Conservation (phyloP, 2,888 invertebrate species). For the Melipona beecheii region DNA sequence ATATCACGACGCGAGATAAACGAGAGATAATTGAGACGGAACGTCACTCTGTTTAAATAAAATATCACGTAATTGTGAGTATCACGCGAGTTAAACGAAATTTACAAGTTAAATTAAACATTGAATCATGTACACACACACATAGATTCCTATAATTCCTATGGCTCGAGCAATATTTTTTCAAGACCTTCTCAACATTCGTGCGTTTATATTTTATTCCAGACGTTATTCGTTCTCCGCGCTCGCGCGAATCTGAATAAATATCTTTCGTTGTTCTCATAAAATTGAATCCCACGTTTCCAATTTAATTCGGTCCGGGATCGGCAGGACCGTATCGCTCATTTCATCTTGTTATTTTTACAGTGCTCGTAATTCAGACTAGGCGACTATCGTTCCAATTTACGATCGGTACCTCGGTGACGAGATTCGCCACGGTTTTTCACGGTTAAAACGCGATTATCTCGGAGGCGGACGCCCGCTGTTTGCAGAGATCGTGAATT, state of each 20-base stretch:
- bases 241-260: neutral
- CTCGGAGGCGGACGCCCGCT: neutral
- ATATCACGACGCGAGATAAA: too few species aligned
- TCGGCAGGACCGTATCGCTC: neutral
- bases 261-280: neutral
- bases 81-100: too few species aligned
- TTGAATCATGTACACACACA: too few species aligned
- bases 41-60: too few species aligned
- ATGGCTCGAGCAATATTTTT: neutral
- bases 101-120: too few species aligned
- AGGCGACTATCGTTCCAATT: neutral
- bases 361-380: neutral
- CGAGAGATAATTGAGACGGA: too few species aligned
- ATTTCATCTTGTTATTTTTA: neutral
- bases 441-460: slow-evolving; percentile 35
- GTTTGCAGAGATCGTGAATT: slow-evolving; percentile 51
- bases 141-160: too few species aligned
- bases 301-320: neutral
- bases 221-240: neutral
- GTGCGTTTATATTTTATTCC: neutral
- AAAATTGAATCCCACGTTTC: neutral
- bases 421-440: neutral
- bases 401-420: neutral
- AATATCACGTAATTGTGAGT: too few species aligned
- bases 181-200: neutral